phyloP scores from a whole-genome alignment of 2,888 invertebrate species.

The Drosophila cracens region DNA sequence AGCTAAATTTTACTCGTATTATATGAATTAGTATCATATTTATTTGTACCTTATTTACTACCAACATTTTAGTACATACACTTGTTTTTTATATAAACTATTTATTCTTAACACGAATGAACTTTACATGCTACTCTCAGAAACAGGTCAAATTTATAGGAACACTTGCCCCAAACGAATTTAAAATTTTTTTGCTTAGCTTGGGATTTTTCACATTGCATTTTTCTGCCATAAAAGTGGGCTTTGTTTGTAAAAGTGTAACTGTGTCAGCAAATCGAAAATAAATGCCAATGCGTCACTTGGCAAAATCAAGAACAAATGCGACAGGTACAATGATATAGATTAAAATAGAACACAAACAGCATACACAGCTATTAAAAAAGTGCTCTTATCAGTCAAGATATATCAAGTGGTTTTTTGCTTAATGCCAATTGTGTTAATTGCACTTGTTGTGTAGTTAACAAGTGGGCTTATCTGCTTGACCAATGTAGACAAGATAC shows the following conservation, averaged over 20 bases:
- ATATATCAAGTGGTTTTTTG: slow-evolving; percentile 14
- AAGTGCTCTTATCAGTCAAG: slow-evolving; percentile 29
- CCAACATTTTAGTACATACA: not conserved
- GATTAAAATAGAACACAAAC: slow-evolving; percentile 65
- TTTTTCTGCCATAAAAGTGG: not conserved
- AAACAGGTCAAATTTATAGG: not conserved
- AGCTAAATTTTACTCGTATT: not conserved
- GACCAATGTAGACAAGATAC: not conserved
- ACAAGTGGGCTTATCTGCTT: not conserved
- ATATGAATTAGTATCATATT: not conserved
- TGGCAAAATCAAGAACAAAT: slow-evolving; percentile 28
- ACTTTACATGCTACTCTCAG: not conserved
- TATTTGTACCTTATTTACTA: not conserved
- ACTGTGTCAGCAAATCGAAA: slow-evolving; percentile 48
- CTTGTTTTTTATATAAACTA: not conserved
- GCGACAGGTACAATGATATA: slow-evolving; percentile 41
- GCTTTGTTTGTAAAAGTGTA: slow-evolving; percentile 19
- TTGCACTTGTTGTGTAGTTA: slow-evolving; percentile 10
- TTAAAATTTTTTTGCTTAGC: slow-evolving; percentile 8
- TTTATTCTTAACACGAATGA: not conserved
- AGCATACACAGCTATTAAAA: slow-evolving; percentile 9
- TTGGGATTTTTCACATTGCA: not conserved
- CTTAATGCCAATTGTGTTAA: slow-evolving; percentile 14
- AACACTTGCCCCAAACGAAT: not conserved
- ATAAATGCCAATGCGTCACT: slow-evolving; percentile 38